phyloP scores from a whole-genome alignment of 37 sponge, comb jelly and placozoan species.

The Halichondria panicea region DNA sequence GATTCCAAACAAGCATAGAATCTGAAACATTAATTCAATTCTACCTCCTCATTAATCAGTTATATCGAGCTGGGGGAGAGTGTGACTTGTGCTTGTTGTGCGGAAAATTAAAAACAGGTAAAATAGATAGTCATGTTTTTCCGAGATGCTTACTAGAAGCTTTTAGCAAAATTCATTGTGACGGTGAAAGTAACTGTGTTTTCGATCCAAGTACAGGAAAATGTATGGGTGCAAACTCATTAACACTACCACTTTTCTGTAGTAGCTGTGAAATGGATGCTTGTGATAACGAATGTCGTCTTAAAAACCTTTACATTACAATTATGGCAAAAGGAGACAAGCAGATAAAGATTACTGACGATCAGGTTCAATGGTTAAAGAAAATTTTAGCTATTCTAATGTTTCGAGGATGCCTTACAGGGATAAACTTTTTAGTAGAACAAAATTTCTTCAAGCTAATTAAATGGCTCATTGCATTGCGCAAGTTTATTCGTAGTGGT shows the following conservation, averaged over 20 bases:
- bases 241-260: conserved; percentile 9
- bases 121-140: conserved; percentile 15
- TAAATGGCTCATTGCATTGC: neutral
- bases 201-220: neutral
- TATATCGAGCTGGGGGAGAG: neutral
- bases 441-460: neutral
- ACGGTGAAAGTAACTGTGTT: conserved; percentile 3
- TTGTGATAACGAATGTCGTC: neutral
- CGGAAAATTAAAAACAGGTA: neutral
- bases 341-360: neutral
- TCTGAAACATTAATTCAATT: too few species aligned
- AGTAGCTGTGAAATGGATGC: conserved; percentile 1
- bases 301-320: neutral
- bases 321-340: neutral
- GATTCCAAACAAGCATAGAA: neutral
- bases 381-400: conserved; percentile 1
- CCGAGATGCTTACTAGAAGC: neutral
- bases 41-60: neutral
- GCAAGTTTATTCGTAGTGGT: conserved; percentile 1
- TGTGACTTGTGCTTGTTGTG: neutral
- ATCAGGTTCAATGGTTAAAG: neutral
- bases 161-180: neutral
- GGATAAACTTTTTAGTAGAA: neutral
- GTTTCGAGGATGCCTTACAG: conserved; percentile 9
- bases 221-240: neutral